A percentile compares a stretch with the other conserved stretches of the same genome.
phyloP scores from a whole-genome alignment of 2,888 invertebrate species.

The Pantelozetes paolii region DNA sequence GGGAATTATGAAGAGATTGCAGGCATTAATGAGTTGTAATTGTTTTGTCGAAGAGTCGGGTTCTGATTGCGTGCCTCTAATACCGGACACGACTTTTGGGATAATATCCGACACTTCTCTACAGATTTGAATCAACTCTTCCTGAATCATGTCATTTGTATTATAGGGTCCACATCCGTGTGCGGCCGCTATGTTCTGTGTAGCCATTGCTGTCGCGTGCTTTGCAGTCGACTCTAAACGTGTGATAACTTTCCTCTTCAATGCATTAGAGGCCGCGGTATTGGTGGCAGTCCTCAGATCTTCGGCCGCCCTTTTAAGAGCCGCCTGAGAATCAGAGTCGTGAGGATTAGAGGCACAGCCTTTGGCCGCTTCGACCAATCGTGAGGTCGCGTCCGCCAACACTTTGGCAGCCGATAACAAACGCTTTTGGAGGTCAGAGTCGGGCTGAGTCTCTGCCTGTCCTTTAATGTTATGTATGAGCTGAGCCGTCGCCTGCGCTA shows the following conservation, averaged over 20 bases:
- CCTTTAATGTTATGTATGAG: conserved; percentile 89
- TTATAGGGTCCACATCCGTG: conserved; percentile 74
- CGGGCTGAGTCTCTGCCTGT: conserved; percentile 82
- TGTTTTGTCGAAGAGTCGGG: conserved; percentile 72
- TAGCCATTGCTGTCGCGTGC: conserved; percentile 79
- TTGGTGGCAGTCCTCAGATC: conserved; percentile 82
- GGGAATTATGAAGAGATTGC: conserved; percentile 71
- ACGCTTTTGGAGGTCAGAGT: conserved; percentile 80
- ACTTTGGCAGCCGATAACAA: conserved; percentile 90
- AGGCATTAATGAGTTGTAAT: conserved; percentile 72
- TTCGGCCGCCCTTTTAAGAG: conserved; percentile 81
- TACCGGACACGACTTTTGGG: conserved; percentile 73
- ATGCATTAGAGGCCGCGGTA: conserved; percentile 75
- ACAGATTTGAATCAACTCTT: conserved; percentile 70
- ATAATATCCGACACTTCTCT: conserved; percentile 67
- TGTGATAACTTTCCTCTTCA: conserved; percentile 67
- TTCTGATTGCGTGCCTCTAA: conserved; percentile 64
- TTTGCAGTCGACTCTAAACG: conserved; percentile 66
- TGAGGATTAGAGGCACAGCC: conserved; percentile 81
- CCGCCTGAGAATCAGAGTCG: conserved; percentile 75
- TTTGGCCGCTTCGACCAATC: conserved; percentile 93
- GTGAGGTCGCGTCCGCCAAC: conserved; percentile 88
- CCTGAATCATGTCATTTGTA: conserved; percentile 64
- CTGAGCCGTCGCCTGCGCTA: conserved; percentile 90
- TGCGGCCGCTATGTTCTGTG: conserved; percentile 83